Base-by-base conservation (phyloP, 1,140 invertebrate genomes). In the Drosophila ogumai region DNA sequence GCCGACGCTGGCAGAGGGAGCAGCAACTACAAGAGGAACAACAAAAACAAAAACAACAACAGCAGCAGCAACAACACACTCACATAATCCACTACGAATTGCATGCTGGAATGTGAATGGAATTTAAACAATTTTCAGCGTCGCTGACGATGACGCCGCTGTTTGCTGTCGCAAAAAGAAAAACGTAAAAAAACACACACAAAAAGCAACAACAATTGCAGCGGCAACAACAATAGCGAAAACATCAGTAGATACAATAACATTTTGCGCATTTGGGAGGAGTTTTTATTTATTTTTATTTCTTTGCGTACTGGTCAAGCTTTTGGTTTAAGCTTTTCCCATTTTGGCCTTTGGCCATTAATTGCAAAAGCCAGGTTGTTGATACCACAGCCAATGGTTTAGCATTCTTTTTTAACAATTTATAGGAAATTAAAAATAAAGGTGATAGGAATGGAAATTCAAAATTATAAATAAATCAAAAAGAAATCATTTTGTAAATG, bases 61-160 rank as follows among this genome's bases (percentile, higher is more conserved):
- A 63, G 13, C 63, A 76, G 31, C 49, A 82, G 46, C 60, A 56
- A 64, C 61, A 47, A 58, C 61, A 68, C 36, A 66, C 73, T 57
- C 75, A 69, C 71, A 68, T 68, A 81, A 85, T 82, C 80, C 91
- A 90, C 64, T 85, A 84, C 80, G 85, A 92, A 92, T 92, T 92
- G 91, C 91, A 92, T 92, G 91, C 84, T 92, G 91, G 91, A 92
- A 92, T 92, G 90, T 92, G 91, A 92, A 92, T 92, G 91, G 91
- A 92, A 92, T 92, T 86, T 76, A 55, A 92, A 86, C 82, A 82
- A 92, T 92, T 91, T 91, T 84, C 74, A 91, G 75, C 91, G 79
- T 91, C 74, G 84, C 85, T 87, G 84, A 76, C 84, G 82, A 88
- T 88, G 82, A 87, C 82, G 82, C 82, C 82, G 82, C 61, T 41